phyloP scores from a whole-genome alignment of 1,140 invertebrate species.

The Magallana gigas region DNA sequence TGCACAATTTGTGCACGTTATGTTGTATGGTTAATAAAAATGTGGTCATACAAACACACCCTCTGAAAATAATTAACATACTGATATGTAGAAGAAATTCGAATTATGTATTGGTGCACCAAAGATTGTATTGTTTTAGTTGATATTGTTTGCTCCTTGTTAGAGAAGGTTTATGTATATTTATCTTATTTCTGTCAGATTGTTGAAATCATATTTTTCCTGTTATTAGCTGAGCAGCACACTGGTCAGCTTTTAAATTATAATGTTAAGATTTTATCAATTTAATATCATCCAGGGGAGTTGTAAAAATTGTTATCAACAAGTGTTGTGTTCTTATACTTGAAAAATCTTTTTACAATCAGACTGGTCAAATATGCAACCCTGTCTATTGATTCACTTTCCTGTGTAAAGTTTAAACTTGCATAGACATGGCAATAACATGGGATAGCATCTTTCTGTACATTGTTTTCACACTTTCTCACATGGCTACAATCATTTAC shows the following conservation, averaged over 20 bases:
- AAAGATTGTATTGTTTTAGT: slow-evolving; percentile 38
- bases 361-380: not conserved
- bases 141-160: slow-evolving; percentile 36
- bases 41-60: slow-evolving; percentile 32
- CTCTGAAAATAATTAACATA: slow-evolving; percentile 8
- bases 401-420: not conserved
- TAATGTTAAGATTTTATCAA: slow-evolving; percentile 32
- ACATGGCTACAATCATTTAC: not conserved
- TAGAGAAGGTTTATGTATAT: slow-evolving; percentile 36
- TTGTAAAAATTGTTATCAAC: slow-evolving; percentile 30
- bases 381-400: not conserved
- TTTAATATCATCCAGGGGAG: not conserved
- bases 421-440: not conserved
- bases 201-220: slow-evolving; percentile 32
- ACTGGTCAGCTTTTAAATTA: not conserved
- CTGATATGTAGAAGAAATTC: not conserved
- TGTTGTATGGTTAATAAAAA: slow-evolving; percentile 37
- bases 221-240: slow-evolving; percentile 18
- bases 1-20: slow-evolving; percentile 30
- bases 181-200: slow-evolving; percentile 31
- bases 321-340: not conserved
- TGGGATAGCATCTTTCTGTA: not conserved
- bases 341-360: slow-evolving; percentile 21
- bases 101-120: slow-evolving; percentile 33
- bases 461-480: not conserved